Percentiles rank a stretch among this genome's conserved stretches.
phyloP scores from a whole-genome alignment of 92 coral and sea anemone genomes.

The Porites divaricata region DNA sequence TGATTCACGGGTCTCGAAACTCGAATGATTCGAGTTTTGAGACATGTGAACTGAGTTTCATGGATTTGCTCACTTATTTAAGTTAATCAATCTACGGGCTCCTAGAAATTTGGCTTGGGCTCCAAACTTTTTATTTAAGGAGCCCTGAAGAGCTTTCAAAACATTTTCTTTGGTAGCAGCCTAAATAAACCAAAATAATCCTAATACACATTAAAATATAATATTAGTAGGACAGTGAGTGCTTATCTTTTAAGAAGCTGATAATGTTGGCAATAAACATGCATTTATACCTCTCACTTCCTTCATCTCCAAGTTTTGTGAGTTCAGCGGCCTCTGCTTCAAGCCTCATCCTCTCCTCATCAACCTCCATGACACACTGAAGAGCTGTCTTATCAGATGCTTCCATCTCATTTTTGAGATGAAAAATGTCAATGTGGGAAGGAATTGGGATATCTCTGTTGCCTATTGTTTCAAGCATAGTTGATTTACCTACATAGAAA shows the following conservation, averaged over 20 bases:
- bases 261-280: background rate
- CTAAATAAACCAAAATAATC: no score
- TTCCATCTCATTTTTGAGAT: constrained; percentile 89
- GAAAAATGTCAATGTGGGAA: constrained; percentile 91
- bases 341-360: constrained; percentile 88
- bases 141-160: no score
- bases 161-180: no score
- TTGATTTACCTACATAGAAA: constrained; percentile 85
- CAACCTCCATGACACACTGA: constrained; percentile 95
- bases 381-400: constrained; percentile 95
- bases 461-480: constrained; percentile 90
- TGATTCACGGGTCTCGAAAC: no score
- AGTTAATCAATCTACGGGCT: no score
- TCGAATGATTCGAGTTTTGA: no score
- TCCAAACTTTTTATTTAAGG: no score
- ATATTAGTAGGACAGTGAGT: background rate
- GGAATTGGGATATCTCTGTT: constrained; percentile 94
- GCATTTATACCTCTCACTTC: constrained; percentile 78
- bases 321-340: constrained; percentile 92
- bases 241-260: background rate
- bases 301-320: constrained; percentile 92
- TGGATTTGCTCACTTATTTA: no score
- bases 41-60: no score
- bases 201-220: no score
- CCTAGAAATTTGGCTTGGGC: no score